These are phyloP conservation scores for Hemiscyllium ocellatum DNA, from an alignment of 2,113 vertebrate species.

Conservation along the genomic window DNA sequence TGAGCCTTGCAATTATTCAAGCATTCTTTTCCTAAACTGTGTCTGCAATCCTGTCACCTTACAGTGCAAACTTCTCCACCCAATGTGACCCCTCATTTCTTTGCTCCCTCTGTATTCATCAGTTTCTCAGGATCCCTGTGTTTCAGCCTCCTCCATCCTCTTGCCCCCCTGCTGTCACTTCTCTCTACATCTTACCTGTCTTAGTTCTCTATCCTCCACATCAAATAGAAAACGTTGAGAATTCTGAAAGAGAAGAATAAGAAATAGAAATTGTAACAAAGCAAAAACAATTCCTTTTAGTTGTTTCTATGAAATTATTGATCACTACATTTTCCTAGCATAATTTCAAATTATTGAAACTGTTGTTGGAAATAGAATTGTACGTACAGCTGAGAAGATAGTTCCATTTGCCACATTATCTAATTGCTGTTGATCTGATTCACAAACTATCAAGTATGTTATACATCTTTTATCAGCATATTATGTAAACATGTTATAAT, in stretches of 20 bases:
- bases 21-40: not conserved
- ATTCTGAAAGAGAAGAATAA: constrained; percentile 57
- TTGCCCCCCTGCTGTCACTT: not conserved
- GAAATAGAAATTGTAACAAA: not conserved
- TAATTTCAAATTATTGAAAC: too few species aligned
- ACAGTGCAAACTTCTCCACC: not conserved
- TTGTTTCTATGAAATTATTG: not conserved
- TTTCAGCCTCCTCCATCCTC: too few species aligned
- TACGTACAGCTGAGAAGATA: not conserved
- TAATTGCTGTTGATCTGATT: not conserved
- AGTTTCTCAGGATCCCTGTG: too few species aligned
- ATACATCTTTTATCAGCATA: not conserved
- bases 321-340: too few species aligned
- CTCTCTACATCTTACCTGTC: constrained; percentile 61
- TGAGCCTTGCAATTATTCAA: not conserved
- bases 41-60: not conserved
- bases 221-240: constrained; percentile 77
- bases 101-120: not conserved
- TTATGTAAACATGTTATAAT: not conserved
- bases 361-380: not conserved
- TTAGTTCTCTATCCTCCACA: constrained; percentile 60
- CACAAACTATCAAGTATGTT: not conserved
- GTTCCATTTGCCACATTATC: not conserved
- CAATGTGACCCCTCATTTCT: not conserved
- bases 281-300: not conserved